Evolutionary conservation across 2,888 invertebrate species (phyloP).

Genomic region (Trichopria drosophilae): DNA sequence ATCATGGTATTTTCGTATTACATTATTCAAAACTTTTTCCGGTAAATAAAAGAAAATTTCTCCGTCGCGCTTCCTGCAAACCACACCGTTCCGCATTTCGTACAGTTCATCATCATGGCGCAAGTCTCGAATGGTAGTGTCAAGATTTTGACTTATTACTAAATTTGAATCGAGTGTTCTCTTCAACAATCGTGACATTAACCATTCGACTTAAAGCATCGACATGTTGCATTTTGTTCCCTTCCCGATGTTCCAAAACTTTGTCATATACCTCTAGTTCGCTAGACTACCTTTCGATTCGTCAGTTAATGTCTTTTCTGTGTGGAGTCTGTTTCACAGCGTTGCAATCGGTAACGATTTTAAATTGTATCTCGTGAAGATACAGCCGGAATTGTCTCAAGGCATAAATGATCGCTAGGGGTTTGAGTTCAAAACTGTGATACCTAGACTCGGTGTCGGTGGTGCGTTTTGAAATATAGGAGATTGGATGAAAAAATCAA

Average conservation of each 20-base stretch:
- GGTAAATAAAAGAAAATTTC: background rate
- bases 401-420: too few species aligned
- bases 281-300: background rate
- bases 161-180: too few species aligned
- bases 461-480: too few species aligned
- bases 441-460: too few species aligned
- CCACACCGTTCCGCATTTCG: background rate
- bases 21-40: background rate
- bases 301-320: constrained; percentile 75
- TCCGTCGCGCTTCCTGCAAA: background rate
- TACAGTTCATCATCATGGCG: too few species aligned
- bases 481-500: background rate
- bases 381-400: background rate
- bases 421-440: too few species aligned
- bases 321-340: constrained; percentile 57
- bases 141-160: too few species aligned
- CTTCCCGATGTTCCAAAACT: background rate
- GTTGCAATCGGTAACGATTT: background rate
- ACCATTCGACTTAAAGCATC: too few species aligned
- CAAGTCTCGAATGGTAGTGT: too few species aligned
- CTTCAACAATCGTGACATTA: background rate
- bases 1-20: constrained; percentile 5
- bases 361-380: background rate
- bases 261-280: constrained; percentile 3
- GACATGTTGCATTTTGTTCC: too few species aligned